phyloP scores from a whole-genome alignment of 2,797 vertebrate genomes.

The Sebastes aleutianus region DNA sequence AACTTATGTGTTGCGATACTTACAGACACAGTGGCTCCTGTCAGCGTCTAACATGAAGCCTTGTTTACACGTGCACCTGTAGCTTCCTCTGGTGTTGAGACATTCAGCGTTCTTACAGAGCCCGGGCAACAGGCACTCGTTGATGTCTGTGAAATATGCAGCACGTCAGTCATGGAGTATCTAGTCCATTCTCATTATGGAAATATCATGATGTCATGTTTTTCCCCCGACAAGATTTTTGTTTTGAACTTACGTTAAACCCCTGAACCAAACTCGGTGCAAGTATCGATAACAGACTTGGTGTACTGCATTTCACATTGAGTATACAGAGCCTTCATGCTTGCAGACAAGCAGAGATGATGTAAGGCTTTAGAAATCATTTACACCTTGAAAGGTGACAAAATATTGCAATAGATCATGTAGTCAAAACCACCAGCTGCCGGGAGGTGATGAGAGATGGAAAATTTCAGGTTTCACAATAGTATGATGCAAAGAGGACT shows the following conservation, averaged over 20 bases:
- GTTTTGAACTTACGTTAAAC: constrained; percentile 28
- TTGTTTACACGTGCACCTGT: constrained; percentile 81
- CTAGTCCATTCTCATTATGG: neutral
- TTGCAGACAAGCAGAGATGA: constrained; percentile 20
- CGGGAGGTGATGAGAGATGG: constrained; percentile 44
- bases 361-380: constrained; percentile 50
- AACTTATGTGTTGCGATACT: constrained; percentile 35
- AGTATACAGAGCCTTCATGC: constrained; percentile 4
- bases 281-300: constrained; percentile 20
- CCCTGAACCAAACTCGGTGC: neutral
- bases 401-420: constrained; percentile 42
- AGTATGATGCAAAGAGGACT: constrained; percentile 33
- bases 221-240: neutral
- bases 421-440: constrained; percentile 39
- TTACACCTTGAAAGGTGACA: constrained; percentile 56
- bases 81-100: constrained; percentile 83
- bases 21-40: constrained; percentile 83
- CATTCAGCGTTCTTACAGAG: constrained; percentile 83
- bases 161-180: constrained; percentile 14
- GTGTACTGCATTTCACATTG: constrained; percentile 10
- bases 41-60: constrained; percentile 81
- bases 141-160: constrained; percentile 78
- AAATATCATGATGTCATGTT: constrained; percentile 42
- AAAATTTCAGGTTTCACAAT: constrained; percentile 33
- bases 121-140: constrained; percentile 81